Evolutionary conservation across 2,113 vertebrate species (phyloP), one percentile per base, ranked within the genome.

Genomic region (Ceyx melanurus): DNA sequence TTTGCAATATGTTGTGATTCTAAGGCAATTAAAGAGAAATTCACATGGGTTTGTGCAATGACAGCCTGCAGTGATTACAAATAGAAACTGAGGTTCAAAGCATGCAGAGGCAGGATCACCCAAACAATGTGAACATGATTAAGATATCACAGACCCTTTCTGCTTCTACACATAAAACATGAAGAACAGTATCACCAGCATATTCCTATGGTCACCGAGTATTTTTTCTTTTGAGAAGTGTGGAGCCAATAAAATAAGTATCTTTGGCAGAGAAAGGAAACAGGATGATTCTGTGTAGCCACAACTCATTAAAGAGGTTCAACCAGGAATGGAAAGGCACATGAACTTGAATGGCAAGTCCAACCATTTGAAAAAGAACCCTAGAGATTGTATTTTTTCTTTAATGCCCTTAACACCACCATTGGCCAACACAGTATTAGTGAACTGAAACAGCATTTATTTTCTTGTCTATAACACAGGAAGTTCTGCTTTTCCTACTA

Each of bases 111-210:
- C 11, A 70, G 21, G 11, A 75, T 72, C 40, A 40, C 43, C 9
- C 21, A 60, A 17, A 4, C 15, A 61, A 3, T 0, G 1, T 15
- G 25, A 26, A 57, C 0, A 1, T 57, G 21, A 29, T 0, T 5
- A 64, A 73, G 22, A 61, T 28, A 68, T 7, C 33, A 45, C 6
- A 10, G n/a, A 54, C 16, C 13, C 56, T 78, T 92, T 54, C 35
- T 65, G 9, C 10, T 86, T 10, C 29, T 70, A 15, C n/a, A 21
- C 8, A 51, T 20, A 43, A 70, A 92, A 58, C 2, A 2, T 15
- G 26, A 81, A 77, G 15, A 72, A 73, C 23, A 31, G 9, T 25
- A 76, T 67, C 11, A 42, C 12, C 46, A 21, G 19, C 11, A 13
- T 82, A 86, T 90, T 50, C 20, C 35, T 37, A 57, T 43, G 13